These are phyloP conservation scores for Sisyra nigra DNA, from an alignment of 2,888 invertebrate genomes.

Conservation along the genomic window DNA sequence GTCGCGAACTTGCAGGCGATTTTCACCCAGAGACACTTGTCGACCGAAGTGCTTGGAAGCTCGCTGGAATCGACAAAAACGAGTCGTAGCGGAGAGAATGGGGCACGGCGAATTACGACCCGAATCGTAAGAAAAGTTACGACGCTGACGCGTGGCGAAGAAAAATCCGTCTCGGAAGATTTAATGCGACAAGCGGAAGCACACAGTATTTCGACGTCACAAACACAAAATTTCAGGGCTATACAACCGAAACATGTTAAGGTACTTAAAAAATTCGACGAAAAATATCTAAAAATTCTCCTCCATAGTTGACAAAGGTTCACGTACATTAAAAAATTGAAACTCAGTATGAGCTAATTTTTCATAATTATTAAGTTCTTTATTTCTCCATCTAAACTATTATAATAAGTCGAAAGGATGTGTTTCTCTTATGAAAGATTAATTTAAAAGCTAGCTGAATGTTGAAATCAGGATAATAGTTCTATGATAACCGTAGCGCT, in stretches of 20 bases:
- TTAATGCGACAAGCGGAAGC: constrained; percentile 38
- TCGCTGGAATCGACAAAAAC: constrained; percentile 72
- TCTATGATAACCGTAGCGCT: too few relatives aligned
- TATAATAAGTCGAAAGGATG: too few relatives aligned
- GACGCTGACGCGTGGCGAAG: constrained; percentile 73
- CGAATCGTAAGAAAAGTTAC: constrained; percentile 79
- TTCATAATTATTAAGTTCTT: constrained; percentile 4
- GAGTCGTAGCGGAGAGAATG: constrained; percentile 61
- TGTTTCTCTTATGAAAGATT: too few relatives aligned
- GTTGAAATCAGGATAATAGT: too few relatives aligned
- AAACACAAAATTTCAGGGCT: constrained; percentile 36
- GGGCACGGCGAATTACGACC: constrained; percentile 69
- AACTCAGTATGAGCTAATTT: constrained; percentile 3
- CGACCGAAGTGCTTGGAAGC: constrained; percentile 73
- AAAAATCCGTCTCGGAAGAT: constrained; percentile 56
- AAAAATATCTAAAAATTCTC: constrained; percentile 1
- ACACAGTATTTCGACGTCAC: constrained; percentile 31
- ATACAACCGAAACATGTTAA: constrained; percentile 56
- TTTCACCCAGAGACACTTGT: constrained; percentile 64
- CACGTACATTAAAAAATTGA: constrained; percentile 2
- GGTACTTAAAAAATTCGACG: constrained; percentile 34
- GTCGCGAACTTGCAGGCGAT: constrained; percentile 53
- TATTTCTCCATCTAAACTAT: too few relatives aligned
- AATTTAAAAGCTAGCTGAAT: too few relatives aligned
- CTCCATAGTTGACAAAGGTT: constrained; percentile 5